These are phyloP conservation scores for Aurelia sp. DNA, from an alignment of 30 jellyfish, hydroid and myxozoan species.

Conservation along the genomic window DNA sequence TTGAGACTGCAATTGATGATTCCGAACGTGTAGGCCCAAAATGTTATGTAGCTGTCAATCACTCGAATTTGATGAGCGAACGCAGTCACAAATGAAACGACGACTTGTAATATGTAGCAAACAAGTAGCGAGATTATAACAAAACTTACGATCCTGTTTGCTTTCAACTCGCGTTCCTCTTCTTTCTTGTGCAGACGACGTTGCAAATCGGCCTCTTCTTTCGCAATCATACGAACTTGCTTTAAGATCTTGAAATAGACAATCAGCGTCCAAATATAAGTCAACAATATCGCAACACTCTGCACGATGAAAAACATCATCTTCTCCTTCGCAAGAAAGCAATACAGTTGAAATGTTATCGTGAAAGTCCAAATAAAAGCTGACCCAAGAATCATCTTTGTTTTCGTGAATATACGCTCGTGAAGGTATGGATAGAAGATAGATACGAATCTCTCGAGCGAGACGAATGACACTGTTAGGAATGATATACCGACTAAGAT, in stretches of 20 bases:
- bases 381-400: slow-evolving; percentile 23
- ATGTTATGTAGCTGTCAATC: slow-evolving; percentile 48
- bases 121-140: slow-evolving; percentile 52
- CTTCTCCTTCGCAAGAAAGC: slow-evolving; percentile 34
- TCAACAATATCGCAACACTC: slow-evolving; percentile 25
- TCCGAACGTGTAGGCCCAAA: slow-evolving; percentile 84
- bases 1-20: slow-evolving; percentile 60
- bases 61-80: slow-evolving; percentile 24
- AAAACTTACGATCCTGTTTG: slow-evolving; percentile 57
- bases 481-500: slow-evolving; percentile 72
- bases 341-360: slow-evolving; percentile 10
- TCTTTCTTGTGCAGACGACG: slow-evolving; percentile 62
- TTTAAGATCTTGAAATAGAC: slow-evolving; percentile 61
- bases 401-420: slow-evolving; percentile 36
- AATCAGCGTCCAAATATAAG: slow-evolving; percentile 70
- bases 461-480: slow-evolving; percentile 70
- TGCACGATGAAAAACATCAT: slow-evolving; percentile 56
- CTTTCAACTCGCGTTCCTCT: slow-evolving; percentile 54
- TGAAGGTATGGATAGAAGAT: slow-evolving; percentile 72
- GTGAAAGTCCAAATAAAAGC: slow-evolving; percentile 56
- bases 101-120: slow-evolving; percentile 70
- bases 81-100: slow-evolving; percentile 26
- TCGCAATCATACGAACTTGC: slow-evolving; percentile 44
- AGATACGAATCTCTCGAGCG: slow-evolving; percentile 76
- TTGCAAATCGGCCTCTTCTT: slow-evolving; percentile 36